Percentiles rank a stretch among this genome's conserved stretches.
phyloP scores from a whole-genome alignment of 1,140 invertebrate genomes.

The Drosophila ogumai region DNA sequence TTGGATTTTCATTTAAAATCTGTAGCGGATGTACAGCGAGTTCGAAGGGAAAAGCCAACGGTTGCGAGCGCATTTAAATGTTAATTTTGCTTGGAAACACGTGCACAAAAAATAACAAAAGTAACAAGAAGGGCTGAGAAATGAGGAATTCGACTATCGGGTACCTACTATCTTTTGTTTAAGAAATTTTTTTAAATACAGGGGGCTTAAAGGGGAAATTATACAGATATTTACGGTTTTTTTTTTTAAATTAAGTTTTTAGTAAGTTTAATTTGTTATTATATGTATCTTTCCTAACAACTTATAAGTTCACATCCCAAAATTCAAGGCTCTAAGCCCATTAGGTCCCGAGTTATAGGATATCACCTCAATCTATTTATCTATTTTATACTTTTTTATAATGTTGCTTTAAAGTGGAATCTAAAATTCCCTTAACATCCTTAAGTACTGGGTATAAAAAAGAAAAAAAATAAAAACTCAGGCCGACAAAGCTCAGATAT shows the following conservation, averaged over 20 bases:
- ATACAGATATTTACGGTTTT: too few species aligned
- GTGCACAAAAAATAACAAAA: conserved; percentile 36
- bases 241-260: neutral
- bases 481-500: conserved; percentile 39
- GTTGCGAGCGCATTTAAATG: conserved; percentile 69
- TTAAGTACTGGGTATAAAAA: conserved; percentile 1
- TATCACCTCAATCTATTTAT: neutral
- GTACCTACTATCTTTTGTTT: neutral
- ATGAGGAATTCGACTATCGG: neutral
- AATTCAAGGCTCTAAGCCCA: neutral
- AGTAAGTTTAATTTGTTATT: neutral
- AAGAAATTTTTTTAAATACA: neutral
- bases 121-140: neutral
- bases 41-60: conserved; percentile 40
- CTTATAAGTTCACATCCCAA: neutral
- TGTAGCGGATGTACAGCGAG: conserved; percentile 58
- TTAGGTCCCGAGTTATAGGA: neutral
- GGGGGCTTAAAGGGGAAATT: too few species aligned
- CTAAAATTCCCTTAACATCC: neutral
- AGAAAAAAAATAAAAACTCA: conserved; percentile 19
- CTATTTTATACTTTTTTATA: too few species aligned
- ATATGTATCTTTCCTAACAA: too few species aligned
- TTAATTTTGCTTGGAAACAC: conserved; percentile 62
- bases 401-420: fast-evolving
- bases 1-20: conserved; percentile 47